phyloP scores from a whole-genome alignment of 23 tunicate genomes.

The Botrylloides violaceus region DNA sequence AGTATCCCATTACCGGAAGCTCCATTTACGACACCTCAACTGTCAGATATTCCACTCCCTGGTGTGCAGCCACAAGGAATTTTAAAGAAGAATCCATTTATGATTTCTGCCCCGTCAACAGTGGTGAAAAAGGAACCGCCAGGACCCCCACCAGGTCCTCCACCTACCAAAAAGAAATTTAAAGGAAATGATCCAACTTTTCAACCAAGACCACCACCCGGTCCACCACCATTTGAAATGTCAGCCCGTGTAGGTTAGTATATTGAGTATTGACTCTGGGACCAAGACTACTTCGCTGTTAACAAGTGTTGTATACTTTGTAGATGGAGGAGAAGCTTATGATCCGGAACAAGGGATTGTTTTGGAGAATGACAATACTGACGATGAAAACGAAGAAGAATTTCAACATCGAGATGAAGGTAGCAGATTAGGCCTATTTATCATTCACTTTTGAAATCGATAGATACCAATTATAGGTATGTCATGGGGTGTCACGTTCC shows the following conservation, averaged over 20 bases:
- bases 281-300: neutral
- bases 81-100: constrained; percentile 55
- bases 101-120: constrained; percentile 17
- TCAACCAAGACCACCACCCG: constrained; percentile 20
- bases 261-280: neutral
- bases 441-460: neutral
- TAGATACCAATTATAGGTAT: neutral
- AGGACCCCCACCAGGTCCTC: constrained; percentile 69
- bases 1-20: constrained; percentile 91
- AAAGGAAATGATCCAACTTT: constrained; percentile 17
- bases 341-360: constrained; percentile 62
- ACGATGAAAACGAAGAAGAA: constrained; percentile 2
- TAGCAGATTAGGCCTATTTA: neutral
- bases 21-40: constrained; percentile 70
- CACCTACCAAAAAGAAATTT: constrained; percentile 68
- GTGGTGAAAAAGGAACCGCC: constrained; percentile 35
- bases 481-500: neutral
- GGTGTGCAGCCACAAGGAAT: constrained; percentile 76
- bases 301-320: no score
- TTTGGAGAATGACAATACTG: constrained; percentile 8
- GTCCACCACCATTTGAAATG: constrained; percentile 11
- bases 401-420: constrained; percentile 47
- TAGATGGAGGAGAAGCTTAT: constrained; percentile 40
- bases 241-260: neutral
- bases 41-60: constrained; percentile 84